phyloP scores from a whole-genome alignment of 2,888 invertebrate genomes.

The Dendrolimus houi region DNA sequence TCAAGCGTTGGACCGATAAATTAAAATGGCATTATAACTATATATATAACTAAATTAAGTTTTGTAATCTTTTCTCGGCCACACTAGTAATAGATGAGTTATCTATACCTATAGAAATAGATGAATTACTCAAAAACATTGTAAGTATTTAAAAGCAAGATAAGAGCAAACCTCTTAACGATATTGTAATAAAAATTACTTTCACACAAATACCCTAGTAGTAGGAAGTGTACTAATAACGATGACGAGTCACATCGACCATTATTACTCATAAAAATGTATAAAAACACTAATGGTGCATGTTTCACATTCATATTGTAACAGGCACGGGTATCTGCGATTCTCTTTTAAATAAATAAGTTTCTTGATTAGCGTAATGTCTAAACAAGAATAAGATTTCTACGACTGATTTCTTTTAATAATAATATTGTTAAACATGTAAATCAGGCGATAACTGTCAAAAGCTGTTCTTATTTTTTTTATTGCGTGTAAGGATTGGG shows the following conservation, averaged over 20 bases:
- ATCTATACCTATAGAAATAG: slow-evolving; percentile 47
- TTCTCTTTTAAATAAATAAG: no score
- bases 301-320: not conserved
- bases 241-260: not conserved
- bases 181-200: no score
- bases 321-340: no score
- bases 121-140: not conserved
- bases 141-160: not conserved
- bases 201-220: not conserved
- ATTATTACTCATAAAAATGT: not conserved
- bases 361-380: no score
- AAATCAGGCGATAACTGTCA: no score
- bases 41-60: slow-evolving; percentile 28
- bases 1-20: slow-evolving; percentile 26
- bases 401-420: no score
- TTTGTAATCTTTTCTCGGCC: slow-evolving; percentile 38
- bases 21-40: slow-evolving; percentile 37
- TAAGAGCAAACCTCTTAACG: no score
- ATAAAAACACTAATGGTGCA: not conserved
- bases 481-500: no score
- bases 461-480: no score
- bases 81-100: slow-evolving; percentile 54
- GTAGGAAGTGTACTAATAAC: not conserved
- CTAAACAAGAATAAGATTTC: no score
- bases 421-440: no score